phyloP scores from a whole-genome alignment of 35 echinoderm and acorn worm species.

The Holothuria glaberrima region DNA sequence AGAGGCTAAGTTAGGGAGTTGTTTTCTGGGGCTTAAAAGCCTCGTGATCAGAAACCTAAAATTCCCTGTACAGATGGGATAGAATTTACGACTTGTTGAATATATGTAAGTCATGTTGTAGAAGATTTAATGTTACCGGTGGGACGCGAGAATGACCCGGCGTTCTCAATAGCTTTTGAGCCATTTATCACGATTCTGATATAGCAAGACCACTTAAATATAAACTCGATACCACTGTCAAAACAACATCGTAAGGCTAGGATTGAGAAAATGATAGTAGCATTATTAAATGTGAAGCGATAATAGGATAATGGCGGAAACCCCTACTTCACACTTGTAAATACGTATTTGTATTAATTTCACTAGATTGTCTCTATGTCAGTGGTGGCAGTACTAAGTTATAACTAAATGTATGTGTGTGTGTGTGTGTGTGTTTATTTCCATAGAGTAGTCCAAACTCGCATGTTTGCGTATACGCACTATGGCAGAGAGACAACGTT shows the following conservation, averaged over 20 bases:
- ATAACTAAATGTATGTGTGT: too few relatives aligned
- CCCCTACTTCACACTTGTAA: too few relatives aligned
- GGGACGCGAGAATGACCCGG: conserved; percentile 37
- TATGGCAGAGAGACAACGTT: too few relatives aligned
- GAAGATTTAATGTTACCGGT: conserved; percentile 43
- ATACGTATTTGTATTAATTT: too few relatives aligned
- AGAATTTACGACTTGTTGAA: conserved; percentile 61
- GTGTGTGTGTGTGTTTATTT: too few relatives aligned
- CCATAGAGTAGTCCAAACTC: too few relatives aligned
- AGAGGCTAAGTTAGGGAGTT: conserved; percentile 20
- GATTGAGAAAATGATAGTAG: conserved; percentile 24
- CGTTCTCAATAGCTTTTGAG: conserved; percentile 9
- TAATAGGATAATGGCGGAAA: conserved; percentile 21
- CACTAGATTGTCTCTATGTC: too few relatives aligned
- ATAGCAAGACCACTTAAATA: conserved; percentile 45
- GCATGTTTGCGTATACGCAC: too few relatives aligned
- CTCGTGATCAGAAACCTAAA: conserved; percentile 20
- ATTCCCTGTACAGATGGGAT: conserved; percentile 20
- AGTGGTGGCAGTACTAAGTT: too few relatives aligned
- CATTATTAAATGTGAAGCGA: conserved; percentile 10
- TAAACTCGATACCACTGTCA: conserved; percentile 30
- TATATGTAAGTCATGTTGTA: conserved; percentile 53
- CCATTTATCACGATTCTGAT: conserved; percentile 30
- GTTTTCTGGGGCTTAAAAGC: conserved; percentile 51
- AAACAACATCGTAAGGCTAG: conserved; percentile 2